These are phyloP conservation scores for Dusona sp. DNA, from an alignment of 2,888 invertebrate genomes.

Conservation along the genomic window DNA sequence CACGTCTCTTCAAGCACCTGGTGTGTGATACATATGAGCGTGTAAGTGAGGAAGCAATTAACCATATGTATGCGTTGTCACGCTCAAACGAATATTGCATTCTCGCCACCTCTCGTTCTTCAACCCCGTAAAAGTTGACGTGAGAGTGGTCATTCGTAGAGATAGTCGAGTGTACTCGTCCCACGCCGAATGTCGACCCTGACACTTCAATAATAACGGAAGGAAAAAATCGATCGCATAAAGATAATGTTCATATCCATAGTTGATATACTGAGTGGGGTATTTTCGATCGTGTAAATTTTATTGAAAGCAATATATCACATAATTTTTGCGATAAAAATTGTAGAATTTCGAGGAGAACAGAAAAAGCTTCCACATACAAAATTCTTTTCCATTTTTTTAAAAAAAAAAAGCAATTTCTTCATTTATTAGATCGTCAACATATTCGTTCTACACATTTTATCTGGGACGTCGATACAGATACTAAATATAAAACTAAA, in stretches of 20 bases:
- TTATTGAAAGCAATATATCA: not conserved
- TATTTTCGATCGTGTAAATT: not conserved
- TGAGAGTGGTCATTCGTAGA: slow-evolving; percentile 26
- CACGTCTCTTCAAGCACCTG: slow-evolving; percentile 59
- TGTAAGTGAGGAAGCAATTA: slow-evolving; percentile 63
- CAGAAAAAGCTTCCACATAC: no score
- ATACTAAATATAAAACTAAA: no score
- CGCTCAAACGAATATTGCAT: slow-evolving; percentile 40
- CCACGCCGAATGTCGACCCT: slow-evolving; percentile 8
- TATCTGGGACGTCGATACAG: no score
- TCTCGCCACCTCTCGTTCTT: not conserved
- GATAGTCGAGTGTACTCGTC: slow-evolving; percentile 26
- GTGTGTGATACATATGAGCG: slow-evolving; percentile 46
- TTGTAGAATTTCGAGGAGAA: no score
- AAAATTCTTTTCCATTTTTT: no score
- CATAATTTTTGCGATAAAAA: no score
- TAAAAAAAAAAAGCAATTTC: no score
- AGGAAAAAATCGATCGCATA: slow-evolving; percentile 7
- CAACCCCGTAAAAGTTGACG: slow-evolving; percentile 31
- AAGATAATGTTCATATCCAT: not conserved
- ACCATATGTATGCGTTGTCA: slow-evolving; percentile 62
- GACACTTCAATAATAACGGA: not conserved
- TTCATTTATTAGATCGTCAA: no score
- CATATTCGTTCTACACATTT: no score
- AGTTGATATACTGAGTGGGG: not conserved